phyloP scores from a whole-genome alignment of 30 jellyfish, hydroid and myxozoan species.

The Catostylus mosaicus region DNA sequence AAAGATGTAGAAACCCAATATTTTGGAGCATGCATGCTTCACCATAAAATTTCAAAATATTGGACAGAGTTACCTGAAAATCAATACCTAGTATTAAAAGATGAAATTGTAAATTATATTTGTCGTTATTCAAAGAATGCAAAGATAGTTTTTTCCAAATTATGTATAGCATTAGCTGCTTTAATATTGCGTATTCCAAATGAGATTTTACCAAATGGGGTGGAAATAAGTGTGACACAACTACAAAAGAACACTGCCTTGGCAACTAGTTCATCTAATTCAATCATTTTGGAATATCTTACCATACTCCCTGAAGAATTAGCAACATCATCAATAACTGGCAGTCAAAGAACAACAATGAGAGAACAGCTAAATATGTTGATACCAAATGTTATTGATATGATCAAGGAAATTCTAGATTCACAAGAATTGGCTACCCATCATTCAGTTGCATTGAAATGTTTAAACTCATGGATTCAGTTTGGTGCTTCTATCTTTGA shows the following conservation, averaged over 20 bases:
- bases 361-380: conserved; percentile 46
- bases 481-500: conserved; percentile 81
- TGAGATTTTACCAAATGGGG: conserved; percentile 49
- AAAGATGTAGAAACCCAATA: conserved; percentile 78
- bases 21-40: conserved; percentile 87
- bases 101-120: conserved; percentile 46
- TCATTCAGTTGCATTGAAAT: conserved; percentile 36
- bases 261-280: not conserved
- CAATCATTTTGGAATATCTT: conserved; percentile 53
- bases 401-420: conserved; percentile 34
- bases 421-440: not conserved
- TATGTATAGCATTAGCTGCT: conserved; percentile 64
- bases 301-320: conserved; percentile 73
- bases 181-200: conserved; percentile 48
- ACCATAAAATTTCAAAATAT: conserved; percentile 51
- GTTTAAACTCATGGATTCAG: conserved; percentile 78
- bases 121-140: conserved; percentile 31
- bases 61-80: conserved; percentile 69
- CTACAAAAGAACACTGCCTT: conserved; percentile 9
- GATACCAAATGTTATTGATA: conserved; percentile 39
- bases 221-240: conserved; percentile 27
- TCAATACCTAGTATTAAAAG: conserved; percentile 49
- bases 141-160: conserved; percentile 69
- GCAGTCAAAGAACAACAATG: conserved; percentile 32
- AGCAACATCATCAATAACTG: conserved; percentile 40